Evolutionary conservation across 1,140 invertebrate species (phyloP).

Genomic region (Capitella teleta): DNA sequence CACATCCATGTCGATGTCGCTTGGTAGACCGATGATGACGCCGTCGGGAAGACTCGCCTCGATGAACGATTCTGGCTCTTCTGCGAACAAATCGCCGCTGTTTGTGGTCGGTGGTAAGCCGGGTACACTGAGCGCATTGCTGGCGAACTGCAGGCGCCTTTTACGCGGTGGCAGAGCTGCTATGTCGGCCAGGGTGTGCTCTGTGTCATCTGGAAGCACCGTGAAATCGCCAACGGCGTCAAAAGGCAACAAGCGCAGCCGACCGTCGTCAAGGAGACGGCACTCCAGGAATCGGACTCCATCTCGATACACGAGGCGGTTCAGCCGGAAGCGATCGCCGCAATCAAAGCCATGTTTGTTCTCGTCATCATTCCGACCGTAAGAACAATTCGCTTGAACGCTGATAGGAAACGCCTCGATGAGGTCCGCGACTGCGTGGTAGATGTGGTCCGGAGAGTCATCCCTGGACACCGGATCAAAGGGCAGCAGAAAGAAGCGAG

Average conservation of each 20-base stretch:
- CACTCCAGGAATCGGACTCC: slow-evolving; percentile 2
- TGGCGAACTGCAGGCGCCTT: background rate
- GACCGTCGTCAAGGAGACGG: background rate
- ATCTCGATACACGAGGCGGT: background rate
- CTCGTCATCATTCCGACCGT: background rate
- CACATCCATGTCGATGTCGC: background rate
- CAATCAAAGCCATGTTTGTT: too few relatives aligned
- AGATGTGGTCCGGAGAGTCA: slow-evolving; percentile 2
- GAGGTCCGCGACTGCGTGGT: slow-evolving; percentile 1
- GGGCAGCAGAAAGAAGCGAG: slow-evolving; percentile 3
- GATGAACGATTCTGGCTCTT: slow-evolving; percentile 5
- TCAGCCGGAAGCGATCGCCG: slow-evolving; percentile 1
- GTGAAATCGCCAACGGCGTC: slow-evolving; percentile 5
- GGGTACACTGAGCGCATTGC: background rate
- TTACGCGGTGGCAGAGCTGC: background rate
- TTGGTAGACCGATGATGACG: slow-evolving; percentile 3
- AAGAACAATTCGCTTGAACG: slow-evolving; percentile 5
- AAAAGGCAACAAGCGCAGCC: background rate
- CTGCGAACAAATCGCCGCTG: slow-evolving; percentile 5
- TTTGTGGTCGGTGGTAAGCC: background rate
- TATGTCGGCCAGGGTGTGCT: slow-evolving; percentile 1
- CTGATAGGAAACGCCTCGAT: slow-evolving; percentile 4
- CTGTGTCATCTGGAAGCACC: background rate
- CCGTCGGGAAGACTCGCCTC: slow-evolving; percentile 1
- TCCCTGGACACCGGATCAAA: slow-evolving; percentile 2